phyloP scores from a whole-genome alignment of 35 echinoderm and acorn worm genomes.

The Hemicentrotus pulcherrimus region DNA sequence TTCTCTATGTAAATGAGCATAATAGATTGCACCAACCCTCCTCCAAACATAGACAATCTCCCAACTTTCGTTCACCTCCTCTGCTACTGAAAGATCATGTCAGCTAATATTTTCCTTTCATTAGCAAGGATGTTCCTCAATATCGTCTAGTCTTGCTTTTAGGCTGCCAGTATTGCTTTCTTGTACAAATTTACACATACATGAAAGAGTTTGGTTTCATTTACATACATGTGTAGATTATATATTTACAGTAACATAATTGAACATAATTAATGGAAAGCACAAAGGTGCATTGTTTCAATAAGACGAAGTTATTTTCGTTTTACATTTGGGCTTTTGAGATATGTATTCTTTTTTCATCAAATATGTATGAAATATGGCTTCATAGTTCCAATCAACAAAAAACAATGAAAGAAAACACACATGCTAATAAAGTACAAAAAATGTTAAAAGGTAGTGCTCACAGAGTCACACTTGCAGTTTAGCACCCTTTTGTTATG shows the following conservation, averaged over 20 bases:
- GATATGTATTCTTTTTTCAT: no score
- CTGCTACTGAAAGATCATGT: background rate
- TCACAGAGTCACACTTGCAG: background rate
- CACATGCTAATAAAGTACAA: background rate
- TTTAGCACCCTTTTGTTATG: background rate
- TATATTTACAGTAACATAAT: no score
- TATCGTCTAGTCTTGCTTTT: background rate
- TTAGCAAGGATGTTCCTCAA: background rate
- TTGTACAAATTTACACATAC: background rate
- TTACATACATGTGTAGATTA: no score
- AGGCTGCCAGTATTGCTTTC: background rate
- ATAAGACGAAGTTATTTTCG: no score
- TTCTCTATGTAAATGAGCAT: background rate
- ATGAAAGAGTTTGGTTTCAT: no score
- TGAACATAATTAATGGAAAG: no score
- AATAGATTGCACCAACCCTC: background rate
- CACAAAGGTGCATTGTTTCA: no score
- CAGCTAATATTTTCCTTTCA: background rate
- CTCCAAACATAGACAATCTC: background rate
- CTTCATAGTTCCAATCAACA: background rate
- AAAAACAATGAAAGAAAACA: background rate
- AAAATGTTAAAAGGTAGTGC: background rate
- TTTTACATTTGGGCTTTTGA: no score
- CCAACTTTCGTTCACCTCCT: background rate
- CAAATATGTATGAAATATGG: no score